A percentile compares a stretch with the other conserved stretches of the same genome.
These are phyloP conservation scores for Sebastes paucispinis DNA, from an alignment of 2,797 vertebrate species.

Conservation along the genomic window DNA sequence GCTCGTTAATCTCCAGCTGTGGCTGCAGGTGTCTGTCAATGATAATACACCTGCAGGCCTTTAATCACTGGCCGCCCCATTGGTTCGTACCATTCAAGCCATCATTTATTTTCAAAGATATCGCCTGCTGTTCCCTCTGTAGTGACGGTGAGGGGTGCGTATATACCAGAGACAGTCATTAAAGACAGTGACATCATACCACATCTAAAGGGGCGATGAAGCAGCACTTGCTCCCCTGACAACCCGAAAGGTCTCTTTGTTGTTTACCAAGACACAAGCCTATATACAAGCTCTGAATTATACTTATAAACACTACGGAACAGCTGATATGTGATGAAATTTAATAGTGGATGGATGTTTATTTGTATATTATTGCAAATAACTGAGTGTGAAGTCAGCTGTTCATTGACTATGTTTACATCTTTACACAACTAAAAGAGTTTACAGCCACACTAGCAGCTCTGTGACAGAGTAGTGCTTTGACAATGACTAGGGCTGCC, in stretches of 20 bases:
- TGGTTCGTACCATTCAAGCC: slow-evolving; percentile 22
- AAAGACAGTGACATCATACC: not conserved
- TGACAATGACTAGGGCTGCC: too few species aligned
- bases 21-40: slow-evolving; percentile 55
- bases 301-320: not conserved
- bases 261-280: not conserved
- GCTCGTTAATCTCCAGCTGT: slow-evolving; percentile 39
- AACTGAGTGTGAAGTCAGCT: not conserved
- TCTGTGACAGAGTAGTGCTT: not conserved
- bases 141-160: not conserved
- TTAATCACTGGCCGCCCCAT: slow-evolving; percentile 55
- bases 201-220: not conserved
- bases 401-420: not conserved
- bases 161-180: not conserved
- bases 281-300: not conserved
- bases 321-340: not conserved
- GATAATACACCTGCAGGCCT: slow-evolving; percentile 63
- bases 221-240: not conserved
- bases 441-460: not conserved
- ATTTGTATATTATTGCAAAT: not conserved
- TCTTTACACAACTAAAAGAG: not conserved
- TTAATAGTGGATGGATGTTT: too few species aligned
- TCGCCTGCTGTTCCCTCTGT: not conserved
- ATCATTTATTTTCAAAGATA: slow-evolving; percentile 26
- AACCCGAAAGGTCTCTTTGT: not conserved